Base-by-base conservation (phyloP, 2,888 invertebrate species). In the Epirrhoe alternata region DNA sequence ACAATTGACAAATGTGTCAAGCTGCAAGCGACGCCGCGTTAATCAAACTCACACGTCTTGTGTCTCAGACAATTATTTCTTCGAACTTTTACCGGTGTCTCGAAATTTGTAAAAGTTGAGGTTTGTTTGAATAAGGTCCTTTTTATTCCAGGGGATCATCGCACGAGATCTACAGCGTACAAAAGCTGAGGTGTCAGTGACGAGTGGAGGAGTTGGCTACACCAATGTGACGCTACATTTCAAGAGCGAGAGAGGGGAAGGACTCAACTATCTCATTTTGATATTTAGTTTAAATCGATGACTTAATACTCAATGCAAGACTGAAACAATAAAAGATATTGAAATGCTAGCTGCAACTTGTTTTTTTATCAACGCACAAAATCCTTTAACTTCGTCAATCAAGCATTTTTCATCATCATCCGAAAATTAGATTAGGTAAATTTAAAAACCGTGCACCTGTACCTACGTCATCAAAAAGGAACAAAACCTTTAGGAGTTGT, bases 231-330 rank as follows among this genome's bases (percentile, higher is more conserved):
- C 86, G 0, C 77, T 93, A 45, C 88, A 89, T 70, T 80, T 93
- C 38, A 77, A 82, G 71, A 90, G 89, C 69, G 89, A 84, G 51
- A 77, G 88, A 12, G 90, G 90, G 2, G 77, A 85, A 52, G 84
- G 84, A 55, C 82, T 92, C 53, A 92, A 92, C 76, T 93, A 90
- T 74, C 83, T 90, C 7, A 84, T 92, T 73, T 78, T 92, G 16
- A 87, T 92, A 82, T 92, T 90, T 74, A 86, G 83, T 63, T 78
- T 82, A 63, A 70, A 74, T 16, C 57, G 59, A 56, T 65, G 45
- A 62, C 24, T 24, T 47, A 38, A 8, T 10, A 38, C 10, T 0
- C 7, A 38, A 6, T 6, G 10, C 6, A 45, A 12, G 45, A 5
- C 14, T 45, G 10, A 14, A n/a, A 45, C 3, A 45, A 14, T 45